These are phyloP conservation scores for Geotrypetes seraphini DNA, from an alignment of 2,797 vertebrate genomes.

Conservation along the genomic window DNA sequence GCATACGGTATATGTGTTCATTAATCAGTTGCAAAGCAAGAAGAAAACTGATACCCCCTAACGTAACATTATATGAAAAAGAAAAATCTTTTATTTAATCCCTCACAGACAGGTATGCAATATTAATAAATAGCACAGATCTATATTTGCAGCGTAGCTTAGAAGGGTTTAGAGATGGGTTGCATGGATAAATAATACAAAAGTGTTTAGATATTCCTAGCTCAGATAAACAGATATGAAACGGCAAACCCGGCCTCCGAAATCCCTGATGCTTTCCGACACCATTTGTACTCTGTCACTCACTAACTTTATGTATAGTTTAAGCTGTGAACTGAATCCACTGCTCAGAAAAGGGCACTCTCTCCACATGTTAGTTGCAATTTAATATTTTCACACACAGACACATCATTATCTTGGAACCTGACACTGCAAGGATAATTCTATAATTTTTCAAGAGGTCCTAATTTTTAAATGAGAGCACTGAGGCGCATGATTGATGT, in stretches of 20 bases:
- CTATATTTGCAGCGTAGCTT: no score
- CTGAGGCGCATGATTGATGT: slow-evolving; percentile 19
- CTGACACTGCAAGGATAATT: slow-evolving; percentile 75
- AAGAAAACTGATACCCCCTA: no score
- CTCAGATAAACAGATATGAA: slow-evolving; percentile 27
- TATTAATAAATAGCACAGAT: no score
- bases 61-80: slow-evolving; percentile 34
- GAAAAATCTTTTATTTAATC: no score
- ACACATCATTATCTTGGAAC: slow-evolving; percentile 90
- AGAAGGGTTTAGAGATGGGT: no score
- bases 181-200: no score
- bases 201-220: no score
- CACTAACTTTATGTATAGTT: slow-evolving; percentile 61
- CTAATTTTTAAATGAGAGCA: slow-evolving; percentile 20
- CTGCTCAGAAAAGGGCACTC: slow-evolving; percentile 80
- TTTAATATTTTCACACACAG: slow-evolving; percentile 98
- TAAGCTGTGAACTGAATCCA: slow-evolving; percentile 73
- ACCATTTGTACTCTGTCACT: slow-evolving; percentile 92
- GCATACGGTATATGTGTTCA: no score
- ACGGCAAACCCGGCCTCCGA: slow-evolving; percentile 34
- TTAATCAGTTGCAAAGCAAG: no score
- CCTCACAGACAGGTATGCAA: no score
- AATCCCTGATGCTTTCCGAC: slow-evolving; percentile 42
- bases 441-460: slow-evolving; percentile 55
- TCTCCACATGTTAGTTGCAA: slow-evolving; percentile 90